Conservation (phyloP, 2,888 invertebrate species). For the Sinhomidia bicolor region DNA sequence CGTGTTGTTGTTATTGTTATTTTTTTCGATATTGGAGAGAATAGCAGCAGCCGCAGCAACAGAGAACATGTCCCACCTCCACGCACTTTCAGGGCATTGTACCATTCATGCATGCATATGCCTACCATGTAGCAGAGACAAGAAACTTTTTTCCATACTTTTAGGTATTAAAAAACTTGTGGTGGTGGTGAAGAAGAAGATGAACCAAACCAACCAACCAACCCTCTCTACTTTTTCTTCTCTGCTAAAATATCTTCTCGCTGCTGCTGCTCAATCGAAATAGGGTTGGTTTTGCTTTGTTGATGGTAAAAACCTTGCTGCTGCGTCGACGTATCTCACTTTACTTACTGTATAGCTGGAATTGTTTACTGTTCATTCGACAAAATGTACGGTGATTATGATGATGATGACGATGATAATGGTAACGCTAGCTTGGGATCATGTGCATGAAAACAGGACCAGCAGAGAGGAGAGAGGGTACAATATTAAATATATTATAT, state of each 20-base stretch:
- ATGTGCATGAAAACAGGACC: constrained; percentile 43
- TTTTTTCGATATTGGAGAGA: constrained; percentile 36
- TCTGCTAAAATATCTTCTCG: not conserved
- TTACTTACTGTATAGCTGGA: constrained; percentile 5
- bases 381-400: constrained; percentile 16
- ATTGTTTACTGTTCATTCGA: constrained; percentile 39
- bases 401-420: not conserved
- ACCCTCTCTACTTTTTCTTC: constrained; percentile 41
- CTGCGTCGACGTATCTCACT: not conserved
- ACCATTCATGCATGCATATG: constrained; percentile 30
- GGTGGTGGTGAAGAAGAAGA: constrained; percentile 9
- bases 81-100: constrained; percentile 76
- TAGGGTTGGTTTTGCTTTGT: constrained; percentile 53
- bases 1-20: constrained; percentile 43
- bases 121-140: not conserved
- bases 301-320: constrained; percentile 21
- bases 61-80: constrained; percentile 71
- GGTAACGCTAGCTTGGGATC: constrained; percentile 30
- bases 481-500: constrained; percentile 56
- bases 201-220: constrained; percentile 51
- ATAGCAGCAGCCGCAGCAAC: constrained; percentile 13
- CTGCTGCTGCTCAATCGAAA: not conserved
- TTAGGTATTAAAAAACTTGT: not conserved
- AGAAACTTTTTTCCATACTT: constrained; percentile 22
- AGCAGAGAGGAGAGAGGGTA: constrained; percentile 31